Evolutionary conservation across 2,888 invertebrate genomes (phyloP), one percentile per base, ranked within the genome.

Genomic region (Leptinotarsa haldemani): DNA sequence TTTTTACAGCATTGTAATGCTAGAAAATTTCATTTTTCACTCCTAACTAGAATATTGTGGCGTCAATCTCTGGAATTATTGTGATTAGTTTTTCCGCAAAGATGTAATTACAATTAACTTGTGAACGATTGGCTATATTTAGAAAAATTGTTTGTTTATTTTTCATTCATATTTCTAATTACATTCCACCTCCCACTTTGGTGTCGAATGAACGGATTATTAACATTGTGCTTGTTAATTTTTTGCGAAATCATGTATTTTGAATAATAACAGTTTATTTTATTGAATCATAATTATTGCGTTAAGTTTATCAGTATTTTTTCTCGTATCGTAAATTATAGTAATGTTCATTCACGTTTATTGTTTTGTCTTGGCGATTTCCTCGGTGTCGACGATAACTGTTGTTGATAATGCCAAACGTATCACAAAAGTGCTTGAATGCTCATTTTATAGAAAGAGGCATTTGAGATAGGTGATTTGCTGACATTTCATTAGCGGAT

Each of bases 281-380:
- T 50, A 40, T 50, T 7, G 16, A 50, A 50, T 50, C n/a, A 20
- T 20, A 20, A 18, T 53, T 53, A 53, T 53, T 53, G 20, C 20
- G n/a, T 1, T 1, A 50, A 15, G 15, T 16, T 16, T 50, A 50
- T 50, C 50, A 16, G 5, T 4, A 16, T 1, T 56, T 56, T 56
- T 13, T 56, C 4, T 56, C 56, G 22, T 22, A 20, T 56, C 22
- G 22, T 56, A 25, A 56, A 56, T 56, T 4, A 25, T 22, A 20
- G 20, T 3, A 4, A 16, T 22, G 18, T 12, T 4, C 13, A 12
- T 56, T 56, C 56, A 13, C 56, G 22, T 22, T 56, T 56, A 56
- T 56, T 56, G 56, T 56, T 56, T 56, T 56, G 56, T 56, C 56
- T 56, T 56, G 15, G 56, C 22, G 4, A 22, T 56, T 22, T 56